Conservation (phyloP, 2,888 invertebrate genomes). For the Quadroppia sp. region DNA sequence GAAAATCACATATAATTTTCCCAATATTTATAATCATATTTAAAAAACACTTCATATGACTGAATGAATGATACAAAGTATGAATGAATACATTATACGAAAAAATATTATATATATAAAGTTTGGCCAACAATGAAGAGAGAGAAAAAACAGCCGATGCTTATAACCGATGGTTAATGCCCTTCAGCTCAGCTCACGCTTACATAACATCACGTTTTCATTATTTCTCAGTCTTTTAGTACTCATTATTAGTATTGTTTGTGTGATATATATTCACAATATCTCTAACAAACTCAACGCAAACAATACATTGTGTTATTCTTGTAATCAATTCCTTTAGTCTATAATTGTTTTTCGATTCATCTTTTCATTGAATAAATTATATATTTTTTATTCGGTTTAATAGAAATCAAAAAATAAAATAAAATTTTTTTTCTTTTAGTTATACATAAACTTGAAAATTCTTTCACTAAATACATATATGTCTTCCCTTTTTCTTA, state of each 20-base stretch:
- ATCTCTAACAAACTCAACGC: background rate
- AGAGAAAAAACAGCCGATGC: background rate
- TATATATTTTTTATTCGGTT: background rate
- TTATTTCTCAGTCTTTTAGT: background rate
- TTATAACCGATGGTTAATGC: constrained; percentile 11
- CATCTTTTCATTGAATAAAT: constrained; percentile 6
- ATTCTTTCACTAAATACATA: background rate
- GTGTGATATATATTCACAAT: background rate
- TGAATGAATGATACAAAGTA: background rate
- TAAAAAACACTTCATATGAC: background rate
- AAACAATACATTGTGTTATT: background rate
- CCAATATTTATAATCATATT: no score
- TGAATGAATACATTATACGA: background rate
- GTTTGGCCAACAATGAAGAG: background rate
- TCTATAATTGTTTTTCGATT: constrained; percentile 29
- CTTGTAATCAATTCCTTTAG: constrained; percentile 16
- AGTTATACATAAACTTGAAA: no score
- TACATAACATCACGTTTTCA: constrained; percentile 18
- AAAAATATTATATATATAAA: background rate
- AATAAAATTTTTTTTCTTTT: background rate
- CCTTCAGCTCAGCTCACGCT: constrained; percentile 25
- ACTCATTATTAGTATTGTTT: background rate
- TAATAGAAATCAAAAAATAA: no score
- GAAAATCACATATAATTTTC: no score
- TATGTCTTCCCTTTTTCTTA: background rate